Evolutionary conservation across 2,113 vertebrate species (phyloP).

Genomic region (Tenebrosternarchus preto): DNA sequence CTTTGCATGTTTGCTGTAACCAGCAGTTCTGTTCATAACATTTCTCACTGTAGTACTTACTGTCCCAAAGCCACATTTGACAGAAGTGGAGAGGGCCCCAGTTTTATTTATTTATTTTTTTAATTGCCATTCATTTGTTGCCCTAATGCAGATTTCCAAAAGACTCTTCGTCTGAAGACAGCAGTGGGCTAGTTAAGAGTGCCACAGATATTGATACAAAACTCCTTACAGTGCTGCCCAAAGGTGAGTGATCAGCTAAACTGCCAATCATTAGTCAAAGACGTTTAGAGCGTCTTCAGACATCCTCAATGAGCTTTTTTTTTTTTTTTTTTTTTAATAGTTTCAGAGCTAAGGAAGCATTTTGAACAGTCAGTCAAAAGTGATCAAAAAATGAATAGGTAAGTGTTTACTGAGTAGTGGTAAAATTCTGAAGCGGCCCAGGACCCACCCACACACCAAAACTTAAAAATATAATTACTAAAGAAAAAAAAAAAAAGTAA

Average conservation of each 20-base stretch:
- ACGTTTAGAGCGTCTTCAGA: neutral
- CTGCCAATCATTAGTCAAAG: neutral
- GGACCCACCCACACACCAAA: too few relatives aligned
- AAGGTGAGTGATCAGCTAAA: conserved; percentile 75
- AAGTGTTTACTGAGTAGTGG: conserved; percentile 30
- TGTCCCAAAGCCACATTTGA: too few relatives aligned
- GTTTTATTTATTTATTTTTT: too few relatives aligned
- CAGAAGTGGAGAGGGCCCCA: too few relatives aligned
- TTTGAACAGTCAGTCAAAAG: conserved; percentile 82
- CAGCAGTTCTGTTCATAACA: neutral
- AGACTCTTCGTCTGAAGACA: conserved; percentile 78
- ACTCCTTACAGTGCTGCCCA: conserved; percentile 83
- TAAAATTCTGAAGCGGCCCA: too few relatives aligned
- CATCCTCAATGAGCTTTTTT: neutral
- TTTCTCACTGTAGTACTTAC: neutral
- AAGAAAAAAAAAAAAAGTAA: too few relatives aligned
- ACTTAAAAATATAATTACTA: too few relatives aligned
- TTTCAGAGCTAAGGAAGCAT: conserved; percentile 94
- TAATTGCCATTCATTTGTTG: neutral
- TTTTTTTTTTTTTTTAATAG: too few relatives aligned
- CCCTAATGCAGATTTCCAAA: conserved; percentile 83
- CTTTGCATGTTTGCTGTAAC: neutral
- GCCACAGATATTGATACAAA: conserved; percentile 83
- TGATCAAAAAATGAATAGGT: conserved; percentile 93
- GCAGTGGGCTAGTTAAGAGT: conserved; percentile 77